Percentiles rank a stretch among this genome's conserved stretches.
These are phyloP conservation scores for Pomatostomus ruficeps DNA, from an alignment of 2,113 vertebrate species.

Conservation along the genomic window DNA sequence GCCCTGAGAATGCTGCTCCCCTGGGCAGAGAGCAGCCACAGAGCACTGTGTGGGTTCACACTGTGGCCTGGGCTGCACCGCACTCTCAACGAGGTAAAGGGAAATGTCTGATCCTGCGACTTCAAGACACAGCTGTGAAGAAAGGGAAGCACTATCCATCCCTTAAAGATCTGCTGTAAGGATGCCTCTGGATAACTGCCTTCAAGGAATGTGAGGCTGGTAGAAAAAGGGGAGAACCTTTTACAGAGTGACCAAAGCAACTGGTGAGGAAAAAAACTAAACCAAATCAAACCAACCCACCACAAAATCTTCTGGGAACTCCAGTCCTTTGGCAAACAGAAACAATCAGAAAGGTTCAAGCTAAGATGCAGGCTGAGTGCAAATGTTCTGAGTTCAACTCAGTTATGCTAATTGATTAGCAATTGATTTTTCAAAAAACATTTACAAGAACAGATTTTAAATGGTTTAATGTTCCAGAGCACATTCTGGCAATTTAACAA, in stretches of 20 bases:
- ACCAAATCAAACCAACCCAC: not conserved
- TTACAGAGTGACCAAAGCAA: not conserved
- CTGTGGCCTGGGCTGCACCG: not conserved
- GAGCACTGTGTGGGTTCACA: rapidly evolving
- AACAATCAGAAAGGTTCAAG: not conserved
- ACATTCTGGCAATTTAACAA: not conserved
- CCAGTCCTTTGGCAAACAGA: not conserved
- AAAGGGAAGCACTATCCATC: not conserved
- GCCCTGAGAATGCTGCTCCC: rapidly evolving
- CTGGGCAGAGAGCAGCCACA: not conserved
- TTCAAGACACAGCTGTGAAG: not conserved
- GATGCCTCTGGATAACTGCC: no score
- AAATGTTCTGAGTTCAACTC: not conserved
- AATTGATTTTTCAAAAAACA: not conserved
- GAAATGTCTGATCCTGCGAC: rapidly evolving
- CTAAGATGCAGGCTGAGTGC: not conserved
- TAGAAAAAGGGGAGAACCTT: not conserved
- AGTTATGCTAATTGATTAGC: not conserved
- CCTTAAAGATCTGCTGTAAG: not conserved
- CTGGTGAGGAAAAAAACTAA: not conserved
- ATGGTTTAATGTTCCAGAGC: not conserved
- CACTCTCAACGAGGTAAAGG: rapidly evolving
- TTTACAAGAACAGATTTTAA: not conserved
- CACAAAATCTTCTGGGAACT: not conserved
- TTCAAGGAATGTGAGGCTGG: not conserved